These are phyloP conservation scores for Cottus gobio DNA, from an alignment of 2,113 vertebrate species.

Conservation along the genomic window DNA sequence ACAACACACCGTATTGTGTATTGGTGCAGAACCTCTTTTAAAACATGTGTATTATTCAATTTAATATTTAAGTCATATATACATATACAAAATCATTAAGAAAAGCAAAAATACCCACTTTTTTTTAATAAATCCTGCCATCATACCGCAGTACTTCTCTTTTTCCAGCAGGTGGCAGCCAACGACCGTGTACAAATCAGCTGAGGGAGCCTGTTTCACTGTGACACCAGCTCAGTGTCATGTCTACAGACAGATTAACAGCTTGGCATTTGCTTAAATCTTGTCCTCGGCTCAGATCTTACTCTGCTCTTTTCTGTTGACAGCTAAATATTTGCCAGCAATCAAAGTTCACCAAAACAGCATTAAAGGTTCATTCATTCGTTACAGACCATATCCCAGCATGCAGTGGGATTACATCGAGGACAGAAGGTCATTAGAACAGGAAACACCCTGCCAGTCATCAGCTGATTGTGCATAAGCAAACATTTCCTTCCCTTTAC, in stretches of 20 bases:
- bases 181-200: not conserved
- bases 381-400: not conserved
- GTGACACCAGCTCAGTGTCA: conserved; percentile 26
- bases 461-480: conserved; percentile 75
- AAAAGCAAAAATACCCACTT: not conserved
- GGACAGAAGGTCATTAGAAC: conserved; percentile 45
- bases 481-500: conserved; percentile 75
- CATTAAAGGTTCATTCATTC: conserved; percentile 52
- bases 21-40: too few species aligned
- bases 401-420: not conserved
- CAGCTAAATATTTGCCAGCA: too few species aligned
- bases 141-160: not conserved
- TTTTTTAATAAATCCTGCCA: accelerated
- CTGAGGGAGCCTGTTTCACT: not conserved
- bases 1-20: not conserved
- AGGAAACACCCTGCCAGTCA: conserved; percentile 68
- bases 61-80: too few species aligned
- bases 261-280: conserved; percentile 49
- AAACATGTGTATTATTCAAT: not conserved
- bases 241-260: conserved; percentile 55
- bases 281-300: conserved; percentile 40
- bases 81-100: not conserved
- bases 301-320: not conserved
- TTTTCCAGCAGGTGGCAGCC: conserved; percentile 67
- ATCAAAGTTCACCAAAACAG: not conserved